Evolutionary conservation across 2,888 invertebrate genomes (phyloP).

Genomic region (Cryptocephalus moraei): DNA sequence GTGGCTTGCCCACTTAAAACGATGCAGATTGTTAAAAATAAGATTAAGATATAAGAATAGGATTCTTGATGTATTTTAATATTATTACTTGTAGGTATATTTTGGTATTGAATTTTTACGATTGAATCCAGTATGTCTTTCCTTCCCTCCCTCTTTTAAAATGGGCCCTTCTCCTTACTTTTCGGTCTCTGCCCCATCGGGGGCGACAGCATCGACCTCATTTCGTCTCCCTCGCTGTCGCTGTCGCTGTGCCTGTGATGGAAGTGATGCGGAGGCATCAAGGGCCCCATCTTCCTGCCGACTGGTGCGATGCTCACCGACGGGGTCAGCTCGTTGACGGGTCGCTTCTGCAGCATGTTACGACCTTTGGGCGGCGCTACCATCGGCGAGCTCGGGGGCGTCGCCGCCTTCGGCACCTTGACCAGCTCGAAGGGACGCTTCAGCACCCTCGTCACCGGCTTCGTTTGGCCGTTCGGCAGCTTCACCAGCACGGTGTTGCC

Average conservation of each 20-base stretch:
- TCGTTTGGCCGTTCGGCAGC: slow-evolving; percentile 38
- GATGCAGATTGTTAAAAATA: slow-evolving; percentile 1
- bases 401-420: slow-evolving; percentile 24
- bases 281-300: slow-evolving; percentile 20
- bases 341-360: slow-evolving; percentile 6
- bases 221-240: slow-evolving; percentile 31
- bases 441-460: slow-evolving; percentile 35
- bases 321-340: slow-evolving; percentile 36
- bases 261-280: background rate
- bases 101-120: no score
- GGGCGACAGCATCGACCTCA: slow-evolving; percentile 11
- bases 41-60: no score
- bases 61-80: no score
- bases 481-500: slow-evolving; percentile 38
- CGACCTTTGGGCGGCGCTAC: background rate
- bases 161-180: slow-evolving; percentile 17
- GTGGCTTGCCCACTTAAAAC: slow-evolving; percentile 32
- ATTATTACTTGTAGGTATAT: no score
- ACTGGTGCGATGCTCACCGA: slow-evolving; percentile 44
- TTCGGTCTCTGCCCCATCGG: slow-evolving; percentile 17
- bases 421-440: slow-evolving; percentile 35
- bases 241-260: slow-evolving; percentile 23
- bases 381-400: slow-evolving; percentile 18
- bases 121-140: no score
- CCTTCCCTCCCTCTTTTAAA: no score